Conservation (phyloP, 2,888 invertebrate genomes). For the Metopia argyrocephala region DNA sequence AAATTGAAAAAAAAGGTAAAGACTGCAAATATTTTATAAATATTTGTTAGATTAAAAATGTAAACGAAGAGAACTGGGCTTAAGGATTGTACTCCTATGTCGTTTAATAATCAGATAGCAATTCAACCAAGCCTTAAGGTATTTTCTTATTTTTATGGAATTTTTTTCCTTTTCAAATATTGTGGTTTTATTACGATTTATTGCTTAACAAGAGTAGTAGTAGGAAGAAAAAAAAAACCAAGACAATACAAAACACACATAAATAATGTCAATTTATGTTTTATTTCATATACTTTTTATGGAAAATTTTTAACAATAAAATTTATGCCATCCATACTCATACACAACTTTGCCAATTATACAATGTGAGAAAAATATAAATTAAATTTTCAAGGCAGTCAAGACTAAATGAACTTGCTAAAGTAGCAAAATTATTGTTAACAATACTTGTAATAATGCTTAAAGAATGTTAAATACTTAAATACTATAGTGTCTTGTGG, state of each 20-base stretch:
- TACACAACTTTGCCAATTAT: neutral
- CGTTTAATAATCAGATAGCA: neutral
- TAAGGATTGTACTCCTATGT: neutral
- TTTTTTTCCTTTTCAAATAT: neutral
- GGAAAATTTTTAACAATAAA: slow-evolving; percentile 6
- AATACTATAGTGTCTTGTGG: neutral
- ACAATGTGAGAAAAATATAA: neutral
- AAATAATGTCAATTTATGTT: slow-evolving; percentile 27
- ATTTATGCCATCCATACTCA: neutral
- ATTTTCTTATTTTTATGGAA: neutral
- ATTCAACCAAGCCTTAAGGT: neutral
- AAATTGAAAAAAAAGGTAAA: neutral
- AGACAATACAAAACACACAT: neutral
- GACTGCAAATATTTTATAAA: neutral
- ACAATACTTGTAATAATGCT: neutral
- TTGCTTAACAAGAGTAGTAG: neutral
- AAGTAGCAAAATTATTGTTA: neutral
- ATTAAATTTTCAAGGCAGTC: neutral
- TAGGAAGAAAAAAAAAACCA: neutral
- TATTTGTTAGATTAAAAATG: neutral
- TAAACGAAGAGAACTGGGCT: neutral
- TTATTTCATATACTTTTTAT: slow-evolving; percentile 19
- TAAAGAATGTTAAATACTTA: too few relatives aligned
- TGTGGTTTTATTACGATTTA: slow-evolving; percentile 11
- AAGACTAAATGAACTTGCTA: too few relatives aligned